These are phyloP conservation scores for Bucorvus abyssinicus DNA, from an alignment of 2,797 vertebrate genomes.

Conservation along the genomic window DNA sequence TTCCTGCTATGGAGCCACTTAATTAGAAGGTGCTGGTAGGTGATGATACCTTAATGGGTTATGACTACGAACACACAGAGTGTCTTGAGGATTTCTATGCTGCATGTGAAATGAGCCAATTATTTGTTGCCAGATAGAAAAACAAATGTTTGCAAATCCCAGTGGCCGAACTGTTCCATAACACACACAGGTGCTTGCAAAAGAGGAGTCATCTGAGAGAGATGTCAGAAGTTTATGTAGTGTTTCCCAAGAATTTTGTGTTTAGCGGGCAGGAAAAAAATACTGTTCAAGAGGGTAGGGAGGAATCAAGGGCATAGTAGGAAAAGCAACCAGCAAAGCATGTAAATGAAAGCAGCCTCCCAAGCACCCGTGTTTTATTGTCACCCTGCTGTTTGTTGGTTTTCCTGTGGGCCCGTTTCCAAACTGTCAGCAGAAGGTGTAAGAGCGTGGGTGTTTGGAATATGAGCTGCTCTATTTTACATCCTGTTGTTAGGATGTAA, in stretches of 20 bases:
- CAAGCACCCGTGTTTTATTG: background rate
- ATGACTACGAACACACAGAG: background rate
- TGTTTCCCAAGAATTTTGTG: background rate
- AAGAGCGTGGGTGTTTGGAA: background rate
- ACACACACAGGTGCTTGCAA: background rate
- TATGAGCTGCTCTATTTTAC: background rate
- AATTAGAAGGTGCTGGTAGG: conserved; percentile 19
- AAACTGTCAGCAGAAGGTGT: background rate
- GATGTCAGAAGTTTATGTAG: background rate
- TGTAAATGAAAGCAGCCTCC: background rate
- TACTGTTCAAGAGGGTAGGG: background rate
- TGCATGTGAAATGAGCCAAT: background rate
- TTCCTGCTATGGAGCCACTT: background rate
- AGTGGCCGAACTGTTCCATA: background rate
- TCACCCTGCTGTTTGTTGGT: background rate
- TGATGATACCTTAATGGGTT: background rate
- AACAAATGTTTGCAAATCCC: background rate
- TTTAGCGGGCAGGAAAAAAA: background rate
- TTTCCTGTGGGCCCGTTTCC: background rate
- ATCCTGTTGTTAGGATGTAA: background rate
- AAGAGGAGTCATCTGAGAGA: background rate
- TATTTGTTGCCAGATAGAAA: background rate
- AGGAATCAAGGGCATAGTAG: background rate
- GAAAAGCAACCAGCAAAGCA: background rate
- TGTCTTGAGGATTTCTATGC: background rate